Percentiles rank a stretch among this genome's conserved stretches.
Conservation (phyloP, 2,113 vertebrate species). For the Pangasianodon gigas region DNA sequence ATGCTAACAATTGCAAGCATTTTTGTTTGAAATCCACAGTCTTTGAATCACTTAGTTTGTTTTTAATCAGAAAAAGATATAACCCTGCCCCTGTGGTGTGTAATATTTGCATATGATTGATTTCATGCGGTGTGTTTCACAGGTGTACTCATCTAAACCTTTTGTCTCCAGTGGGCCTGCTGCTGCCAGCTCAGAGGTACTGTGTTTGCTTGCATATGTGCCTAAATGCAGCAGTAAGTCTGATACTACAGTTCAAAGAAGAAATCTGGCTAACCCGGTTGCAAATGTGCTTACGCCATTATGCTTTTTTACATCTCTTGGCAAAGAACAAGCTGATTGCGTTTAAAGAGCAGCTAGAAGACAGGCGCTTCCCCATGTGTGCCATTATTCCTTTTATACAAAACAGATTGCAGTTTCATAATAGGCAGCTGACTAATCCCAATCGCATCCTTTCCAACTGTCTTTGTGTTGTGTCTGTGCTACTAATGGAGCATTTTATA, state of each 20-base stretch:
- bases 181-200: conserved; percentile 42
- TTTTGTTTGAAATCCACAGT: not conserved
- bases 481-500: not conserved
- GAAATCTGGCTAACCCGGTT: not conserved
- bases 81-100: not conserved
- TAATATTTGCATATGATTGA: conserved; percentile 18
- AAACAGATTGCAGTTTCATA: conserved; percentile 17
- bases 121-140: conserved; percentile 18
- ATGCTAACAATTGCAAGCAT: not conserved
- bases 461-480: not conserved
- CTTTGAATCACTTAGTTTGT: not conserved
- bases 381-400: conserved; percentile 11
- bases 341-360: conserved; percentile 18
- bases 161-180: conserved; percentile 20
- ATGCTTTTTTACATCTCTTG: not conserved
- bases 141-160: conserved; percentile 60
- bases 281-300: not conserved
- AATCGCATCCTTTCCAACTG: not conserved
- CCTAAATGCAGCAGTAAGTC: not conserved
- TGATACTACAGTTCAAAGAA: not conserved
- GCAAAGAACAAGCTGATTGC: conserved; percentile 5
- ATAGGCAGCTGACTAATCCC: conserved; percentile 1
- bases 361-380: not conserved
- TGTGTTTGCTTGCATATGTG: conserved; percentile 19
- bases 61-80: not conserved